Conservation (phyloP, 2,888 invertebrate species). For the Diachrysia chrysitis region DNA sequence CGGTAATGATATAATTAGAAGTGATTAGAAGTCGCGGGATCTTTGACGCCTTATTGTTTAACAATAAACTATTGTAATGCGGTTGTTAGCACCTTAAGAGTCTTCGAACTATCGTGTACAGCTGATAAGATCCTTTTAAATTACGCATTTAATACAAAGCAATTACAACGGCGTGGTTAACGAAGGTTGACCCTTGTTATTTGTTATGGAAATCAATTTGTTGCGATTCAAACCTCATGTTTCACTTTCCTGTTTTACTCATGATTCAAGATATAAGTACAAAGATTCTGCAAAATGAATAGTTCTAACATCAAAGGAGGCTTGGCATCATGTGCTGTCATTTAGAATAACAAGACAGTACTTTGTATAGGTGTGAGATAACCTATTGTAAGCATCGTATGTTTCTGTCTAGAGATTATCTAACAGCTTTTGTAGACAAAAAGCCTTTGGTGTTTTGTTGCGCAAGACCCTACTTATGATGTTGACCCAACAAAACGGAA, state of each 20-base stretch:
- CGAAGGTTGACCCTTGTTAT: constrained; percentile 30
- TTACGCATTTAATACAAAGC: constrained; percentile 12
- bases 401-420: constrained; percentile 19
- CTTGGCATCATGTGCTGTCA: background rate
- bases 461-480: background rate
- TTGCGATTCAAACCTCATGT: constrained; percentile 29
- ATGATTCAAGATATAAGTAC: background rate
- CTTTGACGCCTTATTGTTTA: constrained; percentile 52
- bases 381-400: background rate
- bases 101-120: constrained; percentile 18
- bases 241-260: constrained; percentile 8
- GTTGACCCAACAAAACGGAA: background rate
- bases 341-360: background rate
- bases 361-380: background rate
- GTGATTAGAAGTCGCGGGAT: constrained; percentile 62
- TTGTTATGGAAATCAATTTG: constrained; percentile 29
- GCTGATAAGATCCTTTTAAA: constrained; percentile 29
- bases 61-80: constrained; percentile 19
- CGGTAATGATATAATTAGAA: constrained; percentile 67
- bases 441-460: background rate
- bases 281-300: background rate
- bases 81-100: constrained; percentile 40
- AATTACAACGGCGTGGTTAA: background rate
- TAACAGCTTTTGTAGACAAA: background rate
- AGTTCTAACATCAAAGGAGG: too few species aligned